These are phyloP conservation scores for Meloidogyne hapla DNA, from an alignment of 1,140 invertebrate genomes.

Conservation along the genomic window DNA sequence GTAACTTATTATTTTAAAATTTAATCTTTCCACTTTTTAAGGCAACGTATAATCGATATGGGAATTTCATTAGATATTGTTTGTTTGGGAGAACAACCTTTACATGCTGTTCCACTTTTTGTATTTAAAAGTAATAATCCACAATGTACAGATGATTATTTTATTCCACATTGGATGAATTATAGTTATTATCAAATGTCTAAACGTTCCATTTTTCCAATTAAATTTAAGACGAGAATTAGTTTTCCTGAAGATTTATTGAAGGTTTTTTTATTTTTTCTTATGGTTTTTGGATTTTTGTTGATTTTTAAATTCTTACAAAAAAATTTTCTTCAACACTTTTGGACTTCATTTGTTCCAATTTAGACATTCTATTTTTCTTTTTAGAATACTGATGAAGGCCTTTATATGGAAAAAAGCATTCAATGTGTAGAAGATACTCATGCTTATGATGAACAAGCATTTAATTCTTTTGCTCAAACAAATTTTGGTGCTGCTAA, in stretches of 20 bases:
- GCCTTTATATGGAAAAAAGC: conserved; percentile 31
- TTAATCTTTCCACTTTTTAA: neutral
- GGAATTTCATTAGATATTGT: conserved; percentile 75
- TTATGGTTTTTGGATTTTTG: neutral
- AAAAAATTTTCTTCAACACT: neutral
- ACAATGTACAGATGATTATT: conserved; percentile 54
- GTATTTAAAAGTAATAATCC: conserved; percentile 72
- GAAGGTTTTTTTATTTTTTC: conserved; percentile 23
- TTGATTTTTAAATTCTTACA: neutral
- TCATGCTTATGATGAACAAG: conserved; percentile 26
- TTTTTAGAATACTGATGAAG: conserved; percentile 31
- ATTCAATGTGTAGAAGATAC: conserved; percentile 29
- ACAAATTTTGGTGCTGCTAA: conserved; percentile 35
- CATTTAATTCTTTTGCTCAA: conserved; percentile 27
- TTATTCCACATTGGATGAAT: conserved; percentile 63
- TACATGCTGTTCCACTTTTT: conserved; percentile 92
- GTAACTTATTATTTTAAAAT: conserved; percentile 96
- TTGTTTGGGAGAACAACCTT: conserved; percentile 96
- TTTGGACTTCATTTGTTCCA: neutral
- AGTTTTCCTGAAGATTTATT: conserved; percentile 44
- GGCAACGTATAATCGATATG: neutral
- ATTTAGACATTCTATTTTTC: neutral
- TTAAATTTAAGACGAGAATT: conserved; percentile 48
- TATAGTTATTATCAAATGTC: conserved; percentile 56
- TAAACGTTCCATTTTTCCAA: conserved; percentile 28